Conservation (phyloP, 1,140 invertebrate genomes). For the Philopotamus ludificatus region DNA sequence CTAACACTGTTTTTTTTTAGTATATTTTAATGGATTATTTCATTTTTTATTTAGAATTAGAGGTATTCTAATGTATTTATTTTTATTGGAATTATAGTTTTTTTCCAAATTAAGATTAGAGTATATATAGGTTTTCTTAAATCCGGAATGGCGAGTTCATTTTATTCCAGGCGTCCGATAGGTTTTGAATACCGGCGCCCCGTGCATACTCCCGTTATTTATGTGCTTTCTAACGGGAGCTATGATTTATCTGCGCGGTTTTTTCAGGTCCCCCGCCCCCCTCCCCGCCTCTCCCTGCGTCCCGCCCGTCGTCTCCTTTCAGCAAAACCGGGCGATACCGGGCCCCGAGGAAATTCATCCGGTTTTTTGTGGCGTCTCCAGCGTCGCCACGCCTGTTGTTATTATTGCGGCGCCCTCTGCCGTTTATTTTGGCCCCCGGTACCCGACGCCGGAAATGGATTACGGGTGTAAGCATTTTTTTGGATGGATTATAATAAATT, state of each 20-base stretch:
- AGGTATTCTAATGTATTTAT: no score
- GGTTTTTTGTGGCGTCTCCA: constrained; percentile 26
- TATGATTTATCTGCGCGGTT: constrained; percentile 42
- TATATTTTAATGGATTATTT: no score
- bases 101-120: no score
- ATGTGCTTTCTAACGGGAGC: constrained; percentile 39
- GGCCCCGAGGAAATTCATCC: constrained; percentile 29
- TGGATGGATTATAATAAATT: constrained; percentile 23
- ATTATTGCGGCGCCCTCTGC: constrained; percentile 20
- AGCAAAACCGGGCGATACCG: constrained; percentile 21
- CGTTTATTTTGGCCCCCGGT: constrained; percentile 25
- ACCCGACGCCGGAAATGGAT: constrained; percentile 36
- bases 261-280: constrained; percentile 35
- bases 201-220: constrained; percentile 32
- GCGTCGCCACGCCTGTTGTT: constrained; percentile 14
- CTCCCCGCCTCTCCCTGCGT: background rate
- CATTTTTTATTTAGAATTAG: no score
- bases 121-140: no score
- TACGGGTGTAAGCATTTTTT: constrained; percentile 37
- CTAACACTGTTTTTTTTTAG: no score
- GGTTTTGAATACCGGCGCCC: constrained; percentile 4
- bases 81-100: no score
- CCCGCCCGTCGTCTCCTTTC: constrained; percentile 13
- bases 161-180: background rate
- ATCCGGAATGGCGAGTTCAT: background rate